These are phyloP conservation scores for Eunapius fragilis DNA, from an alignment of 37 sponge, comb jelly and placozoan genomes.

Conservation along the genomic window DNA sequence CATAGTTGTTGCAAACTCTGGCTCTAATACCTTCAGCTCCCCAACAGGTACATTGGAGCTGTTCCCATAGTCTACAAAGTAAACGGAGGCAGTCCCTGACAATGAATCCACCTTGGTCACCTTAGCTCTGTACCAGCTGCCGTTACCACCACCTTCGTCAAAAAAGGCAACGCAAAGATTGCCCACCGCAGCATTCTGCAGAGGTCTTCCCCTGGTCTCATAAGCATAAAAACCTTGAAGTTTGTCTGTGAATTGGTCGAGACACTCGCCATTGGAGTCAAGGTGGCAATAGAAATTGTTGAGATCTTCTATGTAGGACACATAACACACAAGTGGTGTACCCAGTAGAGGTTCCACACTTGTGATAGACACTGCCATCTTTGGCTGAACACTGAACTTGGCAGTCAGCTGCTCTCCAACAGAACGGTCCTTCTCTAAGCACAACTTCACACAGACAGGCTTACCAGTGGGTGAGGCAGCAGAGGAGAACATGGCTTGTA, in stretches of 20 bases:
- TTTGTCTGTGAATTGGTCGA: constrained; percentile 40
- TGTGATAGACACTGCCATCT: not conserved
- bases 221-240: constrained; percentile 35
- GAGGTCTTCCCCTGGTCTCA: not conserved
- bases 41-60: constrained; percentile 27
- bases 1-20: constrained; percentile 31
- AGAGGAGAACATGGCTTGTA: constrained; percentile 3
- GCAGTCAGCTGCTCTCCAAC: not conserved
- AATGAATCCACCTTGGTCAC: constrained; percentile 30
- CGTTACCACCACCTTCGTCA: constrained; percentile 40
- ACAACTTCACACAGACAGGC: constrained; percentile 13
- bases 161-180: constrained; percentile 67
- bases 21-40: constrained; percentile 27
- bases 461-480: not conserved
- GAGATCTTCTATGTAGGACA: constrained; percentile 20
- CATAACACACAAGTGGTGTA: constrained; percentile 17
- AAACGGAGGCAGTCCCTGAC: constrained; percentile 13
- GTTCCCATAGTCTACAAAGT: constrained; percentile 74
- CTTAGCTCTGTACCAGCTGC: constrained; percentile 78
- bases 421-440: not conserved
- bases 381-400: not conserved
- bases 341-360: constrained; percentile 12
- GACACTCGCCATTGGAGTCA: not conserved
- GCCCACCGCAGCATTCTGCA: constrained; percentile 28
- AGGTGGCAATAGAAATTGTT: constrained; percentile 61